Evolutionary conservation across 2,113 vertebrate genomes (phyloP).

Genomic region (Microcebus ravelobensis): DNA sequence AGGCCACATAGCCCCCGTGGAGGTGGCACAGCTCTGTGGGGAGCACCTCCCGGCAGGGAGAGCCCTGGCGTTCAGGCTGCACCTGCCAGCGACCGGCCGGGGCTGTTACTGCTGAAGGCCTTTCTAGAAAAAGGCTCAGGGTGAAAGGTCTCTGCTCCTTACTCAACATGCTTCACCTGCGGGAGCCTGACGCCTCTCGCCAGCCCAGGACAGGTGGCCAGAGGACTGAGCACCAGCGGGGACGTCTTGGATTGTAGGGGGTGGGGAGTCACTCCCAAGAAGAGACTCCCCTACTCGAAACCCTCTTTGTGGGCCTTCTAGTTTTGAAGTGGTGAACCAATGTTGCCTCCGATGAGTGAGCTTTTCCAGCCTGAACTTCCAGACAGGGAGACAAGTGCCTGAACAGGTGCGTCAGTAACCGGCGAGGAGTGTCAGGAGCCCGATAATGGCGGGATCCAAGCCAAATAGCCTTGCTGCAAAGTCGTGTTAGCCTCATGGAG

Average conservation of each 20-base stretch:
- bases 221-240: no score
- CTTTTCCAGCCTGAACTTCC: neutral
- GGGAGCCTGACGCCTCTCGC: neutral
- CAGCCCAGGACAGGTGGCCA: no score
- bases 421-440: no score
- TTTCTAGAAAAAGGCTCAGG: neutral
- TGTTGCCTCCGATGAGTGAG: neutral
- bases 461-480: neutral
- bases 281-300: rapidly evolving
- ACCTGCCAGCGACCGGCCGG: neutral
- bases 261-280: no score
- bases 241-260: no score
- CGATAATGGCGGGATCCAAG: rapidly evolving
- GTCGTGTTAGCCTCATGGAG: rapidly evolving
- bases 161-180: neutral
- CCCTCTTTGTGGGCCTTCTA: neutral
- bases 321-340: rapidly evolving
- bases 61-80: rapidly evolving
- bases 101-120: neutral
- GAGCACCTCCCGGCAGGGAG: no score
- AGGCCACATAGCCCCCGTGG: no score
- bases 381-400: neutral
- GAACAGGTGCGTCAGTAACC: rapidly evolving
- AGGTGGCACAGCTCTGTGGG: neutral
- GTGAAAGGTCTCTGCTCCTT: neutral